Evolutionary conservation across 2,888 invertebrate species (phyloP).

Genomic region (Macroteleia sp.): DNA sequence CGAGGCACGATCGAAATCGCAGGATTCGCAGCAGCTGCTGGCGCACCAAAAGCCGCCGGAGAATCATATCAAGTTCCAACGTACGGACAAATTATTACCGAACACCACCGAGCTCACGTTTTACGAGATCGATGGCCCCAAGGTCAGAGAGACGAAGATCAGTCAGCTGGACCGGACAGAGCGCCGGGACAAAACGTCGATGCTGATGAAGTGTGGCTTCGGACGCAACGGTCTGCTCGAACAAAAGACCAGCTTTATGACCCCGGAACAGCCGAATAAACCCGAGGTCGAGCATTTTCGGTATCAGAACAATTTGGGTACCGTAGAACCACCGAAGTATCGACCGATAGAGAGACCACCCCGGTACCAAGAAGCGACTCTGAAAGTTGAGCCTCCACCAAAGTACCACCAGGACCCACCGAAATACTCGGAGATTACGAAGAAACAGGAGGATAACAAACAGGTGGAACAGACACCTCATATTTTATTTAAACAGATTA

Average conservation of each 20-base stretch:
- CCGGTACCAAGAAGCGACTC: slow-evolving; percentile 77
- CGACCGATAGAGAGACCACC: slow-evolving; percentile 78
- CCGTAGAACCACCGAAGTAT: slow-evolving; percentile 79
- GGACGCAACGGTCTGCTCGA: slow-evolving; percentile 64
- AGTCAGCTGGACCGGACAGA: slow-evolving; percentile 68
- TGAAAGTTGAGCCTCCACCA: slow-evolving; percentile 78
- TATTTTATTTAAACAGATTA: no score
- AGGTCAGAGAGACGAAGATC: slow-evolving; percentile 69
- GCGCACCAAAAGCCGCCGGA: slow-evolving; percentile 76
- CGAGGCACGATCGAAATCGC: slow-evolving; percentile 79
- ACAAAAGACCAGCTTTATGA: slow-evolving; percentile 68
- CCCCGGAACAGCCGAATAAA: slow-evolving; percentile 59
- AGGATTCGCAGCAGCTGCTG: slow-evolving; percentile 76
- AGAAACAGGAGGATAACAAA: slow-evolving; percentile 76
- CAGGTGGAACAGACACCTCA: no score
- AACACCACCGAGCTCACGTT: slow-evolving; percentile 76
- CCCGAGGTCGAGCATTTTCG: slow-evolving; percentile 72
- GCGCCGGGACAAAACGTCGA: slow-evolving; percentile 59
- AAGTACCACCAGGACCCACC: slow-evolving; percentile 77
- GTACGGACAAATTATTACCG: slow-evolving; percentile 68
- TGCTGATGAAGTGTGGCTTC: slow-evolving; percentile 66
- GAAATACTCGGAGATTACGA: slow-evolving; percentile 76
- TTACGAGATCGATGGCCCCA: slow-evolving; percentile 79
- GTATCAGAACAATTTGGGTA: slow-evolving; percentile 71
- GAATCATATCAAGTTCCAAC: slow-evolving; percentile 73